These are phyloP conservation scores for Portunus trituberculatus DNA, from an alignment of 1,140 invertebrate genomes.

Conservation along the genomic window DNA sequence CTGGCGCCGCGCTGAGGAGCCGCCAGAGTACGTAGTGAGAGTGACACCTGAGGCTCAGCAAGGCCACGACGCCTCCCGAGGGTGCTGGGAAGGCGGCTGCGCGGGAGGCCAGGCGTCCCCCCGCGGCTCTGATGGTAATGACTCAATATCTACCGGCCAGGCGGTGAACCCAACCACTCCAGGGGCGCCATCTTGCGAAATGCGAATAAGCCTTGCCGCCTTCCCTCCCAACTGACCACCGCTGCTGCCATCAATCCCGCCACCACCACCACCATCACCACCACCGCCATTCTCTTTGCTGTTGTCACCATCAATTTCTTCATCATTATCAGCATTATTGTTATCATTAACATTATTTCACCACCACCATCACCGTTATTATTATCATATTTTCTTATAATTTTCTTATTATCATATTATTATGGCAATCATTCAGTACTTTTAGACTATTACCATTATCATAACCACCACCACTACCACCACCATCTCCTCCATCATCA, in stretches of 20 bases:
- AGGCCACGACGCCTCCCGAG: not conserved
- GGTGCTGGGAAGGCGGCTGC: not conserved
- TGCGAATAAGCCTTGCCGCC: not conserved
- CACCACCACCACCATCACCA: not conserved
- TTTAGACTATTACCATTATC: not conserved
- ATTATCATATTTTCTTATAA: no score
- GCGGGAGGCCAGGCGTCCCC: not conserved
- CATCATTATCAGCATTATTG: no score
- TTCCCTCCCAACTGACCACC: not conserved
- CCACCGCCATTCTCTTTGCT: not conserved
- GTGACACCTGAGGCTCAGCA: not conserved
- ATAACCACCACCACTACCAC: not conserved
- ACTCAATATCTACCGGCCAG: not conserved
- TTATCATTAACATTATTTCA: no score
- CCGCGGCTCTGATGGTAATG: constrained; percentile 4
- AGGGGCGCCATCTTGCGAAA: not conserved
- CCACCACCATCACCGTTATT: no score
- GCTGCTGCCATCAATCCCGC: not conserved
- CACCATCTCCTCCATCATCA: not conserved
- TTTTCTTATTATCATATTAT: no score
- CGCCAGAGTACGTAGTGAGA: not conserved
- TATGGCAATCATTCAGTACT: no score
- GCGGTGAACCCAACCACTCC: not conserved
- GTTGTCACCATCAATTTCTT: not conserved
- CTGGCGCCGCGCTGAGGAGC: no score